These are phyloP conservation scores for Aptenodytes patagonicus DNA, from an alignment of 2,113 vertebrate species.

Conservation along the genomic window DNA sequence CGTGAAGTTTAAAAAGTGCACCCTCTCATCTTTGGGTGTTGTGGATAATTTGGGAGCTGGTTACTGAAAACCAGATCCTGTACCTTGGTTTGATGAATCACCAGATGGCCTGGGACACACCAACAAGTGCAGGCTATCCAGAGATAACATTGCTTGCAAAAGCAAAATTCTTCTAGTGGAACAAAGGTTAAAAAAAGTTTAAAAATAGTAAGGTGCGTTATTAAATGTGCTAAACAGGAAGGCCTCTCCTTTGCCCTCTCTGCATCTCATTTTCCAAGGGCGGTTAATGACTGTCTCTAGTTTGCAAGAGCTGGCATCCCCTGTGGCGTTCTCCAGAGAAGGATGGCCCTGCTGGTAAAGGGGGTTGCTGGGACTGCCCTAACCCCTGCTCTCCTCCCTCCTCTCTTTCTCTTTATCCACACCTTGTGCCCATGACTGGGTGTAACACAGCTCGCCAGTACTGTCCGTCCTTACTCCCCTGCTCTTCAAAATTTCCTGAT, in stretches of 20 bases:
- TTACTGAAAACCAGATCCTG: not conserved
- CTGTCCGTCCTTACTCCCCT: not conserved
- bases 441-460: not conserved
- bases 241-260: not conserved
- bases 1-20: not conserved
- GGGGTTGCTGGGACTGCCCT: not conserved
- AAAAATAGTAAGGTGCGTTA: not conserved
- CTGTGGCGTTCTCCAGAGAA: not conserved
- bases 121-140: not conserved
- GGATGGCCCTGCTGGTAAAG: not conserved
- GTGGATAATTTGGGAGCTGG: not conserved
- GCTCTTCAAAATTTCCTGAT: not conserved
- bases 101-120: not conserved
- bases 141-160: not conserved
- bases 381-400: not conserved
- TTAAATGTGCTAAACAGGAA: not conserved
- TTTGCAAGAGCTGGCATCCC: not conserved
- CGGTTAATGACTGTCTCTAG: not conserved
- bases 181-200: not conserved
- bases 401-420: not conserved
- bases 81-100: not conserved
- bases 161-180: not conserved
- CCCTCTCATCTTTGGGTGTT: not conserved
- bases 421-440: rapidly evolving
- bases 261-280: not conserved